A percentile compares a stretch with the other conserved stretches of the same genome.
phyloP scores from a whole-genome alignment of 2,797 vertebrate genomes.

The Acanthurus tractus region DNA sequence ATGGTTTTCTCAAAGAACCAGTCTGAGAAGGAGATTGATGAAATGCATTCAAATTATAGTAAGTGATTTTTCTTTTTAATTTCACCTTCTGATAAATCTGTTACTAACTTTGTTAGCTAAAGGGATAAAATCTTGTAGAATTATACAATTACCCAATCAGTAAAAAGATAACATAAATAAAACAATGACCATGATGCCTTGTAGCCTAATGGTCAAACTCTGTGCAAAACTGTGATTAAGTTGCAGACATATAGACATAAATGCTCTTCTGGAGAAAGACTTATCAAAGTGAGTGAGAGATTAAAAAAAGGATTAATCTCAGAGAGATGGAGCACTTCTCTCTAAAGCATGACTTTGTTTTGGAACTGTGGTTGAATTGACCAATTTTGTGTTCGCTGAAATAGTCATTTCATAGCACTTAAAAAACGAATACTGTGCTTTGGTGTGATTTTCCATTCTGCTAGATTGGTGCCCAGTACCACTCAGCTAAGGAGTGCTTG shows the following conservation, averaged over 20 bases:
- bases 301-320: background rate
- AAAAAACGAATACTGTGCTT: background rate
- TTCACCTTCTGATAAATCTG: no score
- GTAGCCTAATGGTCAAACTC: background rate
- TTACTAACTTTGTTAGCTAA: background rate
- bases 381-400: slow-evolving; percentile 20
- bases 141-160: background rate
- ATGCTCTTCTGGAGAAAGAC: background rate
- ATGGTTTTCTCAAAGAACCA: slow-evolving; percentile 92
- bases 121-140: background rate
- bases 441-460: slow-evolving; percentile 1
- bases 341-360: slow-evolving; percentile 9
- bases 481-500: background rate
- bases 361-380: background rate
- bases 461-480: background rate
- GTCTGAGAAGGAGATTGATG: slow-evolving; percentile 93
- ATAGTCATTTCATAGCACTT: slow-evolving; percentile 1
- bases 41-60: slow-evolving; percentile 92
- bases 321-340: background rate
- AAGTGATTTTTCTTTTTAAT: slow-evolving; percentile 79
- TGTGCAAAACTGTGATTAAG: background rate
- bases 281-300: background rate
- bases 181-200: no score
- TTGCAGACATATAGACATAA: background rate
- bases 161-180: no score